A percentile compares a stretch with the other conserved stretches of the same genome.
Evolutionary conservation across 2,113 vertebrate species (phyloP).

Genomic region (Meles meles): DNA sequence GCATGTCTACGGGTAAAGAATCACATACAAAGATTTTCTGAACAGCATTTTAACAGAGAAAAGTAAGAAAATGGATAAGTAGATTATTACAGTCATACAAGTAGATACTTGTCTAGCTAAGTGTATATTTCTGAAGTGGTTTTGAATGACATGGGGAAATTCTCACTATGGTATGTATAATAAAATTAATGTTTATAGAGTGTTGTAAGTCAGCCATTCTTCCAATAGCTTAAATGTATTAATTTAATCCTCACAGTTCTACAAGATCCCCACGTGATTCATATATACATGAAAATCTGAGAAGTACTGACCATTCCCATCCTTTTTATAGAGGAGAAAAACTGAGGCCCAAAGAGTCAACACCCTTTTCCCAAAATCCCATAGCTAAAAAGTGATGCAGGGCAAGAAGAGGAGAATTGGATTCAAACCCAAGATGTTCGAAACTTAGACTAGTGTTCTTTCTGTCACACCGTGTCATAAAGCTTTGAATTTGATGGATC

Average conservation of each 20-base stretch:
- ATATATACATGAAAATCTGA: not conserved
- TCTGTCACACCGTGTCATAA: not conserved
- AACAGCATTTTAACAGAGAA: not conserved
- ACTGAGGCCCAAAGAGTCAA: not conserved
- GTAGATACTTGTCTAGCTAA: conserved; percentile 1
- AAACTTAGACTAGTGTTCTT: not conserved
- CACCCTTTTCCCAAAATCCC: not conserved
- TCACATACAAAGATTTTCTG: conserved; percentile 1
- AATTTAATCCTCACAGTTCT: conserved; percentile 14
- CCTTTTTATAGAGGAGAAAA: conserved; percentile 29
- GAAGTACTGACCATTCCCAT: not conserved
- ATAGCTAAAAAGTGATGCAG: not conserved
- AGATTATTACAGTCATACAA: not conserved
- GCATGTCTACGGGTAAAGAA: not conserved
- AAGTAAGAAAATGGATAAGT: not conserved
- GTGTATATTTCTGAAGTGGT: not conserved
- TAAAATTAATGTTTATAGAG: not conserved
- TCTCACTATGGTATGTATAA: not conserved
- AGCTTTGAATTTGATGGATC: conserved; percentile 14
- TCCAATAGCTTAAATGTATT: not conserved
- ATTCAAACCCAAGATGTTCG: conserved; percentile 25
- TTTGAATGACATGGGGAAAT: conserved; percentile 15
- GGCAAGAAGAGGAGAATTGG: not conserved
- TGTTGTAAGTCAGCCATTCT: not conserved
- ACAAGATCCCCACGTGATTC: not conserved